These are phyloP conservation scores for Gryllus longicercus DNA, from an alignment of 2,888 invertebrate species.

Conservation along the genomic window DNA sequence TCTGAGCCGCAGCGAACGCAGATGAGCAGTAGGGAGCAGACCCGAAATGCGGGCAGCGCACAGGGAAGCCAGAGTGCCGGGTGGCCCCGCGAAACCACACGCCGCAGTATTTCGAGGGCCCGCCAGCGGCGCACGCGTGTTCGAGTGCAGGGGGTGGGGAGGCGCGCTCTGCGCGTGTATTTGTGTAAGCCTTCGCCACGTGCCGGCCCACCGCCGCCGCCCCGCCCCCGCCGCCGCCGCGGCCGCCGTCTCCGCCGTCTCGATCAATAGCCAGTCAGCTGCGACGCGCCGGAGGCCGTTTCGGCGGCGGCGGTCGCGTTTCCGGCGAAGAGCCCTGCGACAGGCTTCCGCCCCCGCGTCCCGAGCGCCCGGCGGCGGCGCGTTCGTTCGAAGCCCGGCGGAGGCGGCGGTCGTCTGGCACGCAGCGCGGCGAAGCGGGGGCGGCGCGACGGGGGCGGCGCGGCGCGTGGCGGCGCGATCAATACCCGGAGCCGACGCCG, in stretches of 20 bases:
- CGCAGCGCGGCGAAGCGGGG: background rate
- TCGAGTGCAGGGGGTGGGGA: background rate
- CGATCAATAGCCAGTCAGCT: slow-evolving; percentile 3
- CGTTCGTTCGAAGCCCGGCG: background rate
- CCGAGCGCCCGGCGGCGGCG: background rate
- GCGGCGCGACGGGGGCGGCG: background rate
- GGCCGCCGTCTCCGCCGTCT: background rate
- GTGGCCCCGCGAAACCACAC: background rate
- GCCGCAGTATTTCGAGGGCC: background rate
- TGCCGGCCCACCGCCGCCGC: background rate
- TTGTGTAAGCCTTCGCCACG: slow-evolving; percentile 6
- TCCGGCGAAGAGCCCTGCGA: background rate
- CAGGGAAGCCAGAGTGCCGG: background rate
- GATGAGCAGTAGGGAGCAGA: no score
- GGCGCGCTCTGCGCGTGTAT: background rate
- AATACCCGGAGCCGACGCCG: slow-evolving; percentile 1
- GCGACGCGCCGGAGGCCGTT: background rate
- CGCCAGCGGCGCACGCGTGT: background rate
- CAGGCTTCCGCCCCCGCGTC: no score
- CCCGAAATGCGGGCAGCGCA: background rate
- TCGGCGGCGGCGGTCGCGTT: background rate
- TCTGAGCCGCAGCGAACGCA: no score
- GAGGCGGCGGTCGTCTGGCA: background rate
- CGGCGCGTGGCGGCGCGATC: background rate
- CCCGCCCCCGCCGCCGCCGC: background rate